These are phyloP conservation scores for Lochmaea capreae DNA, from an alignment of 2,888 invertebrate species.

Conservation along the genomic window DNA sequence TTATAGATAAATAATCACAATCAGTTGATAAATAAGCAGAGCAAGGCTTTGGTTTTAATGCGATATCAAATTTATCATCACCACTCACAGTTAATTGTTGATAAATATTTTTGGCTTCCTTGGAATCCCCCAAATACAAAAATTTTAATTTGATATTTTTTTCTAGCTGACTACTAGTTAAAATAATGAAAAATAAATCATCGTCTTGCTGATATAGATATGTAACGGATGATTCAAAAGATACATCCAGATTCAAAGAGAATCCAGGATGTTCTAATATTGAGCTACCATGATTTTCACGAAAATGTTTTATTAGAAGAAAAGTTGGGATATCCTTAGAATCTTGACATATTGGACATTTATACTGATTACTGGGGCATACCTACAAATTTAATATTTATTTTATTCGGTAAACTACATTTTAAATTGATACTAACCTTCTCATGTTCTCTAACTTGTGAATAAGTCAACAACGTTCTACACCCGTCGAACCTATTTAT, in stretches of 20 bases:
- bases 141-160: conserved; percentile 15
- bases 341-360: conserved; percentile 34
- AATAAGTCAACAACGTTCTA: conserved; percentile 32
- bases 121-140: conserved; percentile 15
- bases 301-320: conserved; percentile 27
- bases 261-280: conserved; percentile 22
- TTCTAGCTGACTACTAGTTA: conserved; percentile 9
- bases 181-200: conserved; percentile 21
- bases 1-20: conserved; percentile 17
- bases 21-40: conserved; percentile 12
- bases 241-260: conserved; percentile 7
- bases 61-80: conserved; percentile 12
- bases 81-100: conserved; percentile 27
- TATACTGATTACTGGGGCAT: conserved; percentile 24
- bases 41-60: conserved; percentile 15
- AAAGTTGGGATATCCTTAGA: conserved; percentile 16
- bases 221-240: not conserved
- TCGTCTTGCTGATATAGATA: conserved; percentile 30
- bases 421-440: conserved; percentile 10
- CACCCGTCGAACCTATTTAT: conserved; percentile 43
- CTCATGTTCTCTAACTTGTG: conserved; percentile 39
- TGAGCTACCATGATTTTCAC: conserved; percentile 10
- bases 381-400: not conserved
- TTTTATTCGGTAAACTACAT: not conserved
- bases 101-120: conserved; percentile 15